Evolutionary conservation across 2,113 vertebrate genomes (phyloP).

Genomic region (Thermophis baileyi): DNA sequence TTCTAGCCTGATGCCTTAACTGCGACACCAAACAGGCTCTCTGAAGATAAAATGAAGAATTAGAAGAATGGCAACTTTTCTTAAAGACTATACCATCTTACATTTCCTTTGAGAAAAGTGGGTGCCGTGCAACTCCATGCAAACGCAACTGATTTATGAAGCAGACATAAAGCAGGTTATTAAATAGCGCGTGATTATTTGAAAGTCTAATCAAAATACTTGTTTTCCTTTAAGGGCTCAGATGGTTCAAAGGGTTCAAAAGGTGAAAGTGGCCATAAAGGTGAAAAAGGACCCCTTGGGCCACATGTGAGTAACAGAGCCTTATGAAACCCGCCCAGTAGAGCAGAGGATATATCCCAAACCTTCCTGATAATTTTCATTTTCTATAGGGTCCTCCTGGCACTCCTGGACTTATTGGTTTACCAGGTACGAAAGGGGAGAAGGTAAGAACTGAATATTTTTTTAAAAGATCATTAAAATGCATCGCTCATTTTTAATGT

Average conservation of each 20-base stretch:
- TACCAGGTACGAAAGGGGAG: slow-evolving; percentile 93
- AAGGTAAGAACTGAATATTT: slow-evolving; percentile 70
- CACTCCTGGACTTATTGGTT: slow-evolving; percentile 81
- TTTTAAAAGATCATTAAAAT: neutral
- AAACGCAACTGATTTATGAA: neutral
- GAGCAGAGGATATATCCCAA: neutral
- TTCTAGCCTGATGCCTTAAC: neutral
- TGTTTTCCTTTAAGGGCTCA: slow-evolving; percentile 59
- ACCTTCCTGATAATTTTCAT: slow-evolving; percentile 8
- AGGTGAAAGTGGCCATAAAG: slow-evolving; percentile 66
- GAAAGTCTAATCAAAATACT: neutral
- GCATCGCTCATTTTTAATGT: neutral
- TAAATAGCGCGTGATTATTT: neutral
- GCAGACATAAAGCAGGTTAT: neutral
- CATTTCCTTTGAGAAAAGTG: neutral
- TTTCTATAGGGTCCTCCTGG: slow-evolving; percentile 62
- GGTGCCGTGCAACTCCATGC: neutral
- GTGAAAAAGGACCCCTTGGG: slow-evolving; percentile 45
- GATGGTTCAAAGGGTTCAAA: slow-evolving; percentile 76
- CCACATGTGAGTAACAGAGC: neutral
- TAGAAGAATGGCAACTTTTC: neutral
- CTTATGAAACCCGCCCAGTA: accelerated
- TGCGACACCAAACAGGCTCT: neutral
- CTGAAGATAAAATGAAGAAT: neutral
- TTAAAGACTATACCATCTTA: neutral